Evolutionary conservation across 1,140 invertebrate genomes (phyloP).

Genomic region (Rhagoletis pomonella): DNA sequence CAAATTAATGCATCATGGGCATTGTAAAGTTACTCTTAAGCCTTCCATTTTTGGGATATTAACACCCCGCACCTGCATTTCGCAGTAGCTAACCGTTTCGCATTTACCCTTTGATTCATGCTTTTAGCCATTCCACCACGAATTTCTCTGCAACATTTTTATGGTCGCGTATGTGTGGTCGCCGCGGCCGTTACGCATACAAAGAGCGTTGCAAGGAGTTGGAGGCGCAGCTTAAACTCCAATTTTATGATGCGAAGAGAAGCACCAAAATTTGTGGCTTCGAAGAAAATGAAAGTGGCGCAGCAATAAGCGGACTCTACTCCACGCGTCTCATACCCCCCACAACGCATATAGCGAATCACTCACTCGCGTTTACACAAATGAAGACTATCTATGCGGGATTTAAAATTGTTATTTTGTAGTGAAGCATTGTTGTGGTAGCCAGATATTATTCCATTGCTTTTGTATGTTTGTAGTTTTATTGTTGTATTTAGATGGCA

Average conservation of each 20-base stretch:
- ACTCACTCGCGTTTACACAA: not conserved
- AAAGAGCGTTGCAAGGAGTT: not conserved
- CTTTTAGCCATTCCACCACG: not conserved
- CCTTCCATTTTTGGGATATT: conserved; percentile 46
- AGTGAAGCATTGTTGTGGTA: conserved; percentile 7
- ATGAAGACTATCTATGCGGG: conserved; percentile 12
- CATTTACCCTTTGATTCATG: conserved; percentile 46
- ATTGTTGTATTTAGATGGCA: conserved; percentile 23
- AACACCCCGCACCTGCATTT: not conserved
- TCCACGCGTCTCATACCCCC: not conserved
- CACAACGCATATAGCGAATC: not conserved
- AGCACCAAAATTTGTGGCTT: conserved; percentile 40
- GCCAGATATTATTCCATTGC: conserved; percentile 40
- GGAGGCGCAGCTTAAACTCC: not conserved
- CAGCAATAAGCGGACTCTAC: not conserved
- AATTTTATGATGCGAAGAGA: conserved; percentile 49
- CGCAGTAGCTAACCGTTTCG: not conserved
- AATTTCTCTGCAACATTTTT: conserved; percentile 1
- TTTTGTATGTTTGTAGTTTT: not conserved
- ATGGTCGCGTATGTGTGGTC: conserved; percentile 46
- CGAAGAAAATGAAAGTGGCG: conserved; percentile 40
- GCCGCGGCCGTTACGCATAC: conserved; percentile 13
- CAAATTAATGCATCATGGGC: conserved; percentile 29
- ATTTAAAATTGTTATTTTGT: conserved; percentile 51
- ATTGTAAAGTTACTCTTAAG: conserved; percentile 47